phyloP scores from a whole-genome alignment of 1,140 invertebrate species.

The Leptonema lineaticorne region DNA sequence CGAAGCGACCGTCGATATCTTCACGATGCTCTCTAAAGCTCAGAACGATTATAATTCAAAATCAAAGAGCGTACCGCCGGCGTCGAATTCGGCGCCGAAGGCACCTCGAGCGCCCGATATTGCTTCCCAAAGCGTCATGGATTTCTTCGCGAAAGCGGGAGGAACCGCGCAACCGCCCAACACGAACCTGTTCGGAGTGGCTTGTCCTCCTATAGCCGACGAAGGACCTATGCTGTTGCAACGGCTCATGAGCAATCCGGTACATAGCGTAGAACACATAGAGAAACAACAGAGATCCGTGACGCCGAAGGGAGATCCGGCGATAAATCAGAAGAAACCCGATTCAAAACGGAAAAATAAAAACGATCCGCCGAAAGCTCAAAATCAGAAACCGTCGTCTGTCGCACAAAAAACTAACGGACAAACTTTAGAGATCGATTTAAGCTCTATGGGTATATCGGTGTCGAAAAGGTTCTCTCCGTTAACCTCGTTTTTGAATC shows the following conservation, averaged over 20 bases:
- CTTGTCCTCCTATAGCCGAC: constrained; percentile 47
- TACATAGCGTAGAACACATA: constrained; percentile 82
- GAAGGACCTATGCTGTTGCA: constrained; percentile 62
- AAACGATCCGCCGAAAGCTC: constrained; percentile 41
- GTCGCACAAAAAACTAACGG: constrained; percentile 49
- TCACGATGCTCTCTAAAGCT: constrained; percentile 86
- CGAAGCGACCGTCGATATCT: constrained; percentile 67
- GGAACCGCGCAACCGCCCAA: constrained; percentile 60
- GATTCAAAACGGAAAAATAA: constrained; percentile 49
- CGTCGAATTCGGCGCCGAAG: constrained; percentile 44
- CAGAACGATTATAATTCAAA: constrained; percentile 77
- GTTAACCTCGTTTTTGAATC: constrained; percentile 51
- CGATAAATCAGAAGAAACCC: constrained; percentile 47
- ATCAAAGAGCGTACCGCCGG: constrained; percentile 48
- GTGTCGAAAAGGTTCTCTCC: constrained; percentile 55
- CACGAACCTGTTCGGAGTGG: constrained; percentile 50
- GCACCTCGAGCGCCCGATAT: constrained; percentile 51
- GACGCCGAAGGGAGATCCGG: constrained; percentile 61
- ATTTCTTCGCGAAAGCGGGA: constrained; percentile 81
- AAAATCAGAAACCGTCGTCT: constrained; percentile 28
- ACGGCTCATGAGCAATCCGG: constrained; percentile 75
- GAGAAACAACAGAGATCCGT: constrained; percentile 81
- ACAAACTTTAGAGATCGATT: constrained; percentile 55
- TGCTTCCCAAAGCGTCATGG: constrained; percentile 78
- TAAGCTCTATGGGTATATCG: constrained; percentile 57